Evolutionary conservation across 2,888 invertebrate genomes (phyloP), one percentile per base, ranked within the genome.

Genomic region (Papilio protenor): DNA sequence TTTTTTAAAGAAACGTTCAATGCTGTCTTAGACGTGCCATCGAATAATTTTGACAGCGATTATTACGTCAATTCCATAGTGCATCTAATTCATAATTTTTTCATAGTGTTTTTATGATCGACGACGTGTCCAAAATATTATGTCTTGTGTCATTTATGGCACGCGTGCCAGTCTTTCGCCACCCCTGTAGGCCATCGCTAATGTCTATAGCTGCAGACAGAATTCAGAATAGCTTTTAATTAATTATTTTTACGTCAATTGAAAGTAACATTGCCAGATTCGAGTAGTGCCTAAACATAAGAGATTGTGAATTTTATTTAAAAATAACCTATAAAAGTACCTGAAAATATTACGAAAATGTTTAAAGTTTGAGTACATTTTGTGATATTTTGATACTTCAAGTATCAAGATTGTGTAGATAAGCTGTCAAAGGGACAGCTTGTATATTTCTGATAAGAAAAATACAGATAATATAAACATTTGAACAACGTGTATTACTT

Each of bases 341-440:
- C 11, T 59, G 1, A 59, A 2, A 59, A 4, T 23, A 11, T 55
- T 10, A 12, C 1, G 23, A 12, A 59, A 12, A 21, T 12, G 3
- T 12, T 3, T 23, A 12, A 12, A 59, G 11, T 23, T 57, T 21
- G 59, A 12, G 23, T 61, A 18, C 23, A 27, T 6, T 16, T 11
- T 27, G 27, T 61, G 40, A 59, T 23, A 27, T 11, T 14, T 45
- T 12, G 45, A 69, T 69, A 45, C 4, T 69, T 21, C 40, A 45
- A 45, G 71, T 61, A 61, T 52, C 71, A 71, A 27, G 71, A 71
- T 52, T 27, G 52, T 52, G 11, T 21, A 27, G 71, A 71, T 49
- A 71, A 71, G 71, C 11, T 52, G 3, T 49, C 52, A 16, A 52
- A 52, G 27, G 71, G 18, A 52, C 49, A 52, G 52, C 52, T 69